phyloP scores from a whole-genome alignment of 2,888 invertebrate genomes.

The Standfussiana lucernea region DNA sequence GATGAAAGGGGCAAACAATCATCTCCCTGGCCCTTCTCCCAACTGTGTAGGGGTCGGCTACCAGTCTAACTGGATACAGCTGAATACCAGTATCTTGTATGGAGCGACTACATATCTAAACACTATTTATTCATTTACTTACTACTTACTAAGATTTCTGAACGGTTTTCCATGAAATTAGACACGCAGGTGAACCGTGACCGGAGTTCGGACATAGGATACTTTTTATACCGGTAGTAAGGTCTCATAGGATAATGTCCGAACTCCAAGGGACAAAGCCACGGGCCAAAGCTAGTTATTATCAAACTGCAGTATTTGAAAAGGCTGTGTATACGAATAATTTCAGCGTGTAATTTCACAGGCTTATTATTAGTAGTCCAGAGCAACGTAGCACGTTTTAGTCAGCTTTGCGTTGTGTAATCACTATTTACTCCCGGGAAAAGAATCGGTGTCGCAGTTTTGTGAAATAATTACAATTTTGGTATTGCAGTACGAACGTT shows the following conservation, averaged over 20 bases:
- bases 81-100: neutral
- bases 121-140: neutral
- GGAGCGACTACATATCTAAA: neutral
- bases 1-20: neutral
- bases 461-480: neutral
- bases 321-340: neutral
- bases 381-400: conserved; percentile 9
- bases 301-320: neutral
- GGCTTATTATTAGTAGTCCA: conserved; percentile 9
- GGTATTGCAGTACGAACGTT: neutral
- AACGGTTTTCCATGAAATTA: neutral
- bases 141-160: neutral
- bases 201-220: neutral
- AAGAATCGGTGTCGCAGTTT: neutral
- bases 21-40: neutral
- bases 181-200: neutral
- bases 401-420: neutral
- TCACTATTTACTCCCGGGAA: conserved; percentile 6
- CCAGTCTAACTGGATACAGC: neutral
- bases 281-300: neutral
- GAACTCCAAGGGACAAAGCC: neutral
- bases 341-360: conserved; percentile 1
- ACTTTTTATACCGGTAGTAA: neutral
- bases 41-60: neutral
- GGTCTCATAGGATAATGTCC: neutral